Base-by-base conservation (phyloP, 2,888 invertebrate species). In the Drosophila fungiperda region DNA sequence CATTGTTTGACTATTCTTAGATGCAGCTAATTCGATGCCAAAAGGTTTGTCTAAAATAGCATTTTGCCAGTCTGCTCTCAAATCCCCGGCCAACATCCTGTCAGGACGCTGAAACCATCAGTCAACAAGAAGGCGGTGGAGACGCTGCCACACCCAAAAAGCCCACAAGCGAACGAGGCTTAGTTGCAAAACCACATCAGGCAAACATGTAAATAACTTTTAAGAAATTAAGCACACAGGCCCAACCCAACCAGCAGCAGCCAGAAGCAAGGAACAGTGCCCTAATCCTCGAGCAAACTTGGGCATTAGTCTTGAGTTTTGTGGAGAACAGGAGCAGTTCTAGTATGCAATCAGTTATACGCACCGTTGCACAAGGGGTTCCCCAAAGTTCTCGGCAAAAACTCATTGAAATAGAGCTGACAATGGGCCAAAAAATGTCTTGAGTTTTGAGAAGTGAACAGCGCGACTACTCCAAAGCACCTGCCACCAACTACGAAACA, bases 141-240 rank as follows among this genome's bases (percentile, higher is more conserved):
- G 15, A 15, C 23, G n/a, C 12, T 15, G 68, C 29, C 61, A 58
- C 42, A 32, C 54, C 73, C 15, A 23, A 58, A 50, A 50, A 55
- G 48, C 54, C 64, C 29, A 50, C 17, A 54, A 33, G 58, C 60
- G 64, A 70, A 70, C 63, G 80, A 78, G 83, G 83, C 83, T 78
- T 83, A 83, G 86, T 85, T 78, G 65, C 67, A 68, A 72, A 83
- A 72, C 83, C 86, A 83, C 87, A 87, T 82, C 72, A 80, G 70
- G 77, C 83, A 86, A 86, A 86, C 88, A 88, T 86, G 86, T 86
- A 86, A 86, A 86, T 86, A 86, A 83, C 88, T 86, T 88, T 88
- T 86, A 85, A 88, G 86, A 83, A 85, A 85, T 86, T 86, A 86
- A 73, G 85, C 83, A 78, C 86, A 87, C 85, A 75, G 66, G 58